Evolutionary conservation across 2,797 vertebrate genomes (phyloP), one percentile per base, ranked within the genome.

Genomic region (Lepidocolaptes lacrymiger): DNA sequence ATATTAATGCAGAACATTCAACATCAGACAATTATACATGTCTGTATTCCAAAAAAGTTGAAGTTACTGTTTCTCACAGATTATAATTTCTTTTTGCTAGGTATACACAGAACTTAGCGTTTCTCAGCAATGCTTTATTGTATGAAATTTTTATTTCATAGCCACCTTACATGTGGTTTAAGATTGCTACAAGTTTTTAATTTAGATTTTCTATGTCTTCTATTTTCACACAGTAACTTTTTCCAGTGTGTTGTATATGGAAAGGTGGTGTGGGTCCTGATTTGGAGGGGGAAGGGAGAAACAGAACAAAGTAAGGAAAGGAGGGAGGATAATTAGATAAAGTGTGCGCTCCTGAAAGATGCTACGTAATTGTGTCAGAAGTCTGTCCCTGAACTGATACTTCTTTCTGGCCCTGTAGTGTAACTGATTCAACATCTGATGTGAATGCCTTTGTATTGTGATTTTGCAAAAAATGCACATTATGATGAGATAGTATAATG

Each of bases 61-160:
- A 66, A 67, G 41, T 41, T 85, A 41, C 7, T 85, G 14, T 92
- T 81, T 84, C 64, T 80, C 37, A 69, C 15, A 63, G 36, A 44
- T 21, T 30, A 4, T 73, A 59, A 71, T 82, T 95, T 88, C n/a
- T 66, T 87, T 69, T 89, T 73, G 19, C 23, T 86, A 68, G 12
- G 3, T 85, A 12, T 88, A 30, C 85, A 22, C 43, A 71, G 17
- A 81, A 68, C 12, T 83, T 85, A 34, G 8, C 32, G 62, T 72
- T 91, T 87, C 30, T 72, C 58, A 44, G 30, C 59, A 80, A 41
- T 84, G 55, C 24, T 79, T 84, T 88, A 39, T 26, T 67, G 27
- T 80, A 75, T 24, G 64, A 91, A 46, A 74, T 85, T 79, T 94
- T 88, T 37, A 91, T 71, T 94, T 77, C 59, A 43, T 51, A 67